Conservation (phyloP, 1,140 invertebrate genomes). For the Brachionus rubens region DNA sequence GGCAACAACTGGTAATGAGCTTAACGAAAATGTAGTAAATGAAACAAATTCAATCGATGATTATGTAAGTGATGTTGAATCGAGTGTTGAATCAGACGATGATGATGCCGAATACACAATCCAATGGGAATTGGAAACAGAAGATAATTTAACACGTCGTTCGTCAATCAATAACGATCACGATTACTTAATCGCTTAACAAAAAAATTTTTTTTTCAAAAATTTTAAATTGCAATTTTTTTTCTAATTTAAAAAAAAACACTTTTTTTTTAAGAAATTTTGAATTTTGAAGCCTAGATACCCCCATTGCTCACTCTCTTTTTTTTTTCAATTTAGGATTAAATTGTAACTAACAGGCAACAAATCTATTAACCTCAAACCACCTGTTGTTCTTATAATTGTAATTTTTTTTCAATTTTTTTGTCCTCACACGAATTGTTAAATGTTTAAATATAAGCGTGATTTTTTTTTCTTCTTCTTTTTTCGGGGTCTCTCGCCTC, state of each 20-base stretch:
- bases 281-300: no score
- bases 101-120: background rate
- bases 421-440: background rate
- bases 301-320: background rate
- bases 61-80: background rate
- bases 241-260: slow-evolving; percentile 20
- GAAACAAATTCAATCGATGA: background rate
- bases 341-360: slow-evolving; percentile 30
- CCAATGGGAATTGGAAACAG: background rate
- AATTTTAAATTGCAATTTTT: background rate
- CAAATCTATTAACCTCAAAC: background rate
- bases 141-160: background rate
- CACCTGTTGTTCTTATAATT: slow-evolving; percentile 25
- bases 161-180: slow-evolving; percentile 33
- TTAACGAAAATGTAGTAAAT: no score
- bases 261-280: background rate
- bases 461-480: no score
- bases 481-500: no score
- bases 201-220: no score
- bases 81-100: background rate
- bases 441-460: no score
- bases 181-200: background rate
- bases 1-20: background rate
- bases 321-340: slow-evolving; percentile 29
- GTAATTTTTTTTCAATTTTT: slow-evolving; percentile 32